These are phyloP conservation scores for Leptinotarsa peninsularis DNA, from an alignment of 2,888 invertebrate species.

Conservation along the genomic window DNA sequence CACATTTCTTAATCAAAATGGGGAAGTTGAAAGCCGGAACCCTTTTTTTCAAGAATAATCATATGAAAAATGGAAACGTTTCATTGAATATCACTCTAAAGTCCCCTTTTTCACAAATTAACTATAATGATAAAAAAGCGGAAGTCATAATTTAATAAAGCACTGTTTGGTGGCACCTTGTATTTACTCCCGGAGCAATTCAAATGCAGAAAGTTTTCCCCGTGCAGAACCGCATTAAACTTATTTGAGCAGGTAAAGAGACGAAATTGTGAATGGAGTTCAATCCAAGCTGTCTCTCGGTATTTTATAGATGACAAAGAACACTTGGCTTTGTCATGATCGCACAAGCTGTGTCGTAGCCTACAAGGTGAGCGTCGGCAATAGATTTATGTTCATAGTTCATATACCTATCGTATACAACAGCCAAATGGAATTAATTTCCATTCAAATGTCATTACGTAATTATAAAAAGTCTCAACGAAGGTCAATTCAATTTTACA, in stretches of 20 bases:
- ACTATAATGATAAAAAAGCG: neutral
- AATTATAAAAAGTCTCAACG: too few relatives aligned
- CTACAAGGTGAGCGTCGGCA: constrained; percentile 19
- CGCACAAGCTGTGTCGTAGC: constrained; percentile 57
- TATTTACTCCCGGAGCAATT: constrained; percentile 6
- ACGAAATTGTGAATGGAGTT: constrained; percentile 10
- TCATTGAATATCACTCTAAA: neutral
- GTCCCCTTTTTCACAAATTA: neutral
- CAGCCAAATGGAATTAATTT: too few relatives aligned
- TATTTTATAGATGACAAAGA: constrained; percentile 64
- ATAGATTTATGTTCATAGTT: neutral
- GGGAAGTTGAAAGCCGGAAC: too few relatives aligned
- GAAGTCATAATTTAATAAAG: constrained; percentile 8
- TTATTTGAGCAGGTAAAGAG: constrained; percentile 13
- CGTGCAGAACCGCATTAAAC: constrained; percentile 15
- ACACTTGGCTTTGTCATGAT: constrained; percentile 61
- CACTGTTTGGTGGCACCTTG: constrained; percentile 14
- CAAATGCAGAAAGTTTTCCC: constrained; percentile 14
- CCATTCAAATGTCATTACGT: too few relatives aligned
- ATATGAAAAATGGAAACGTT: neutral
- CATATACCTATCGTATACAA: neutral
- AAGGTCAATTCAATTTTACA: too few relatives aligned
- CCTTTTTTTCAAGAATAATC: too few relatives aligned
- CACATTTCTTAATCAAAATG: too few relatives aligned
- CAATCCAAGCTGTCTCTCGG: constrained; percentile 58